Evolutionary conservation across 2,888 invertebrate species (phyloP), one percentile per base, ranked within the genome.

Genomic region (Lasius platythorax): DNA sequence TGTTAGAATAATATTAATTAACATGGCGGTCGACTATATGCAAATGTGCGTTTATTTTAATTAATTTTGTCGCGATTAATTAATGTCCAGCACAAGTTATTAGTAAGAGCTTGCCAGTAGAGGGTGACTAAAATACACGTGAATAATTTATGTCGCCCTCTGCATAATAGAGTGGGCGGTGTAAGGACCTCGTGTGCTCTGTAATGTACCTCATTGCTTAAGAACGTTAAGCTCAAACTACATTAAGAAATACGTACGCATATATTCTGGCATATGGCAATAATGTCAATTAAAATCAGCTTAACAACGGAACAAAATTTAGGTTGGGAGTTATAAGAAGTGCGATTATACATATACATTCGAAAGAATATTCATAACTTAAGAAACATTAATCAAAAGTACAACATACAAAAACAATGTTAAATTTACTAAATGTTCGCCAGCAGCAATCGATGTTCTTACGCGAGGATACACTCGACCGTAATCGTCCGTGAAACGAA

Each of bases 401-500:
- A 46, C 23, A 28, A 66, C 6, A 1, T 12, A 15, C 4, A 5
- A 53, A 53, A 43, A 40, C 46, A n/a, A 53, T 8, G n/a, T n/a
- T 3, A n/a, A 46, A 43, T 18, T 58, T 58, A n/a, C 72, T 63
- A 74, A 82, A 76, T 40, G 63, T 53, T 53, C 53, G 64, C 28
- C 75, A 15, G 64, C 33, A 64, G 70, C 66, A 83, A 79, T 87
- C 87, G 67, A 46, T 33, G 64, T 82, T 78, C 79, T 82, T 67
- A 46, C 63, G 33, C 68, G 75, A 53, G 82, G 63, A 73, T 84
- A 84, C 56, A 61, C 37, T 82, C 53, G 76, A 12, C 73, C 23
- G 83, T 90, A 88, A 90, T 88, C 87, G 88, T 81, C 85, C 84
- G 83, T 83, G 58, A 83, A 88, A 84, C 56, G 75, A 50, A 12